Evolutionary conservation across 2,888 invertebrate genomes (phyloP).

Genomic region (Rhodophaea formosa): DNA sequence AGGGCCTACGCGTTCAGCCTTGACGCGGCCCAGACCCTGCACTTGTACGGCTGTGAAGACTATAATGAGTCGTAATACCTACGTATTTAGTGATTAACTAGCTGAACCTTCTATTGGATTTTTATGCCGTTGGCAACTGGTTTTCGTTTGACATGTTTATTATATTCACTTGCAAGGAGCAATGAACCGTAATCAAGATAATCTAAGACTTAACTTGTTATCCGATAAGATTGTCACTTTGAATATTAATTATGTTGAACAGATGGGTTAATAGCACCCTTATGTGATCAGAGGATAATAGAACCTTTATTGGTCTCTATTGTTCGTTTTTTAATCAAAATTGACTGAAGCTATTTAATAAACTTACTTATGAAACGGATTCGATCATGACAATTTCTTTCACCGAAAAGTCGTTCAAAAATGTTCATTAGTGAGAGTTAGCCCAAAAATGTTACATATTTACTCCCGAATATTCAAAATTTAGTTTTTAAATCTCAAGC

Average conservation of each 20-base stretch:
- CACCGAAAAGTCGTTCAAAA: no score
- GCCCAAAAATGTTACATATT: no score
- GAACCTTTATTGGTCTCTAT: not conserved
- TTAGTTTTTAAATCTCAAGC: no score
- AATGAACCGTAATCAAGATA: constrained; percentile 11
- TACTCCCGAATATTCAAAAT: no score
- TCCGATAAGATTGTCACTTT: not conserved
- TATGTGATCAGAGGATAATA: not conserved
- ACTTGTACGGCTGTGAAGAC: constrained; percentile 44
- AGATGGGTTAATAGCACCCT: not conserved
- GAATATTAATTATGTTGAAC: not conserved
- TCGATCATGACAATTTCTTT: no score
- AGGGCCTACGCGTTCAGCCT: constrained; percentile 30
- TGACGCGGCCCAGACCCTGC: constrained; percentile 44
- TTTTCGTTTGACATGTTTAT: not conserved
- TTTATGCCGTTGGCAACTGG: not conserved
- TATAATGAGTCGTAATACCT: constrained; percentile 43
- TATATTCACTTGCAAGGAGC: not conserved
- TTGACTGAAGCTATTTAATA: no score
- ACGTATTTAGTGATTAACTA: constrained; percentile 36
- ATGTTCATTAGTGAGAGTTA: no score
- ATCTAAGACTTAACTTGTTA: not conserved
- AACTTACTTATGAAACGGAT: no score
- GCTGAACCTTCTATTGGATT: constrained; percentile 31
- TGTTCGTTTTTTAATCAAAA: not conserved